Evolutionary conservation across 1,140 invertebrate species (phyloP), one percentile per base, ranked within the genome.

Genomic region (Chymomyza costata): DNA sequence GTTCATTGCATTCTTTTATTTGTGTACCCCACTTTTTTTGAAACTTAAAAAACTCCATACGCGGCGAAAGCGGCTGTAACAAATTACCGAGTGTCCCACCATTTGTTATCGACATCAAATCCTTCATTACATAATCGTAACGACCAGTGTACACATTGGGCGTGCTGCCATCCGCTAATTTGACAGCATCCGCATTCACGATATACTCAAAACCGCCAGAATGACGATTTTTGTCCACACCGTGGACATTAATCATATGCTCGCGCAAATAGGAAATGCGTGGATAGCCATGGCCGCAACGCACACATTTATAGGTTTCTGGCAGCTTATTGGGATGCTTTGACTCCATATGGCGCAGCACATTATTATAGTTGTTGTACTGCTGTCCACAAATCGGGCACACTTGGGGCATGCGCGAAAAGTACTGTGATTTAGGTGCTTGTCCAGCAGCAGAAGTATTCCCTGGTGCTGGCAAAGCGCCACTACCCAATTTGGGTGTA

Each of bases 281-380:
- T 10, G 84, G 84, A 66, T 80, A 85, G 11, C 84, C 84, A 19
- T 68, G 59, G 1, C 76, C 65, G 34, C 84, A 86, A 2, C 71
- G 63, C 14, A 83, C 78, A 44, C 84, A 86, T 31, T 84, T 84
- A 53, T 86, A 86, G 0, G 82, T 85, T 25, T 82, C 71, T 5
- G 84, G 84, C 32, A 86, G 47, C 45, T 86, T 85, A 37, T 86
- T 84, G 0, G 84, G 84, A 70, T 86, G 84, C 62, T 86, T 86
- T 3, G 84, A 84, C 39, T 86, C 84, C 84, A 86, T 86, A 43
- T 86, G 84, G 0, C 84, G 66, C 40, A 86, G 49, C 19, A 86
- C 84, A 41, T 86, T 86, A 46, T 86, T 85, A 37, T 86, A 86
- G 49, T 86, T 86, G 30, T 86, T 86, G 43, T 86, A 86, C 41